A percentile compares a stretch with the other conserved stretches of the same genome.
Conservation (phyloP, 2,888 invertebrate species). For the Drosophila phalerata region DNA sequence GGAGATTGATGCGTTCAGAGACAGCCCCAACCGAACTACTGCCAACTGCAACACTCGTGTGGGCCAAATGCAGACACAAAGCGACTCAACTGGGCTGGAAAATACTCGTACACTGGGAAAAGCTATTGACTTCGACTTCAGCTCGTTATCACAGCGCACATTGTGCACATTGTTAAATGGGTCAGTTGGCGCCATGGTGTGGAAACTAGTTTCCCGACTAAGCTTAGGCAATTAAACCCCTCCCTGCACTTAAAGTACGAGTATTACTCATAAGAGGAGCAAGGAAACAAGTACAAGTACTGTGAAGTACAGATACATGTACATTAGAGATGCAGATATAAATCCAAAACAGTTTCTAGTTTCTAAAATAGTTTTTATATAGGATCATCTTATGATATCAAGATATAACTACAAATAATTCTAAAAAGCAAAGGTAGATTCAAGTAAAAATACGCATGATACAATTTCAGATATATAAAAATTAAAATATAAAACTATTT, state of each 20-base stretch:
- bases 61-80: conserved; percentile 1
- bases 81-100: conserved; percentile 2
- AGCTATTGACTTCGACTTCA: conserved; percentile 14
- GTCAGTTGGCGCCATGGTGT: conserved; percentile 72
- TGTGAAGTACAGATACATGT: neutral
- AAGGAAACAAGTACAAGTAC: conserved; percentile 33
- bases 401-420: neutral
- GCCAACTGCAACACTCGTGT: conserved; percentile 24
- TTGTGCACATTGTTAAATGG: conserved; percentile 53
- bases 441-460: neutral
- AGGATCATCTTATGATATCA: neutral
- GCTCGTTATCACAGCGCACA: conserved; percentile 51
- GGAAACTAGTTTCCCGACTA: conserved; percentile 61
- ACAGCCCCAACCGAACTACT: conserved; percentile 68
- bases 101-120: conserved; percentile 9
- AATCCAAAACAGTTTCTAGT: neutral
- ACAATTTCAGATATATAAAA: neutral
- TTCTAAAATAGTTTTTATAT: neutral
- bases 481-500: too few species aligned
- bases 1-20: conserved; percentile 78
- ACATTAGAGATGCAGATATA: conserved; percentile 11
- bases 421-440: neutral
- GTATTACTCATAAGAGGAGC: conserved; percentile 17
- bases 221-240: conserved; percentile 43
- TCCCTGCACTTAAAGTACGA: neutral